A percentile compares a stretch with the other conserved stretches of the same genome.
phyloP scores from a whole-genome alignment of 2,797 vertebrate species.

The Saxicola maurus region DNA sequence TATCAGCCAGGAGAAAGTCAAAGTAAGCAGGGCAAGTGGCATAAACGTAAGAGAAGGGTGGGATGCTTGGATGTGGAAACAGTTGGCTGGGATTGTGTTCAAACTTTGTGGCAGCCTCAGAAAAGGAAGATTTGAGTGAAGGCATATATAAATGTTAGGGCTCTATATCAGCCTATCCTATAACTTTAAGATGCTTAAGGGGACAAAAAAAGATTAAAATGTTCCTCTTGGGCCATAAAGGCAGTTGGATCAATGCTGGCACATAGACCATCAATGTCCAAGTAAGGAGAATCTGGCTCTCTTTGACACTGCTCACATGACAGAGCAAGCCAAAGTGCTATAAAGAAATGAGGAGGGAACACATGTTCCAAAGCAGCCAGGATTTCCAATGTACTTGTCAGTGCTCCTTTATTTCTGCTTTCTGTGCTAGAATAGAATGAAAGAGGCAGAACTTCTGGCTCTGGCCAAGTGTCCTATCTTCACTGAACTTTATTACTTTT shows the following conservation, averaged over 20 bases:
- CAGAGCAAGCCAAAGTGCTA: background rate
- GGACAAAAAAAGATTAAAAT: background rate
- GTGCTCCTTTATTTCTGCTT: conserved; percentile 3
- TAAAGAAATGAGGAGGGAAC: background rate
- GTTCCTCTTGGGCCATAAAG: background rate
- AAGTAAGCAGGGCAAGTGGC: conserved; percentile 43
- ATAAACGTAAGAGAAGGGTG: conserved; percentile 39
- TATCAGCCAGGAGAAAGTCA: conserved; percentile 47
- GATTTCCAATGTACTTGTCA: background rate
- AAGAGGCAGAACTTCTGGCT: background rate
- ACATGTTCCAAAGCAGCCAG: background rate
- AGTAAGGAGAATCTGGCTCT: conserved; percentile 4
- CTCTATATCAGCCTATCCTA: background rate
- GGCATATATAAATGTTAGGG: background rate
- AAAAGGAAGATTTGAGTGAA: conserved; percentile 12
- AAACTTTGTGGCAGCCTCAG: background rate
- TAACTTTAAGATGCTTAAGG: background rate
- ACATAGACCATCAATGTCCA: background rate
- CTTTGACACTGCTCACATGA: background rate
- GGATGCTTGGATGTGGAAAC: conserved; percentile 35
- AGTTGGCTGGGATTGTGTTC: background rate
- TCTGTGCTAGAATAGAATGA: background rate
- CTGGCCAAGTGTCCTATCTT: background rate
- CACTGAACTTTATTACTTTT: background rate
- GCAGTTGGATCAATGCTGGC: background rate